Percentiles rank a stretch among this genome's conserved stretches.
phyloP scores from a whole-genome alignment of 2,888 invertebrate genomes.

The Phytoseiulus persimilis region DNA sequence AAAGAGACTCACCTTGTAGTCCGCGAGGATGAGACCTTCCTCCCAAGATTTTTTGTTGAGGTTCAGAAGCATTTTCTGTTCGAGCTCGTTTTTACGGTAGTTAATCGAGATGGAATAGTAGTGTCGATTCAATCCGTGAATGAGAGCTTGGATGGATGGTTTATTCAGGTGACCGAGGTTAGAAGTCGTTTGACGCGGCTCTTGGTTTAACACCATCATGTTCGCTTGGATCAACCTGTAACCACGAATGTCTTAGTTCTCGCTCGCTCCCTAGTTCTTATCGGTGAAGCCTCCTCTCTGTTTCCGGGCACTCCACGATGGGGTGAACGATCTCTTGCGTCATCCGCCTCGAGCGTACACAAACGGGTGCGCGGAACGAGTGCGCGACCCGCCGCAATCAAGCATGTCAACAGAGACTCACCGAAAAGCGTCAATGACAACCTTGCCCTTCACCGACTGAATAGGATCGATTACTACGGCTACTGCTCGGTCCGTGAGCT shows the following conservation, averaged over 20 bases:
- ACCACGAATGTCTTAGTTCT: slow-evolving; percentile 67
- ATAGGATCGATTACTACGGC: slow-evolving; percentile 99
- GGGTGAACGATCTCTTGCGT: not conserved
- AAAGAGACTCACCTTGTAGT: slow-evolving; percentile 56
- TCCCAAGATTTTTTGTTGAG: slow-evolving; percentile 98
- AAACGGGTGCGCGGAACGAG: not conserved
- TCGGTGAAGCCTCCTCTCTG: not conserved
- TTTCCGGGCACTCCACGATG: not conserved
- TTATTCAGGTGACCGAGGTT: slow-evolving; percentile 97
- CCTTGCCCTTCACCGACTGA: slow-evolving; percentile 88
- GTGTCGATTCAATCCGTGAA: slow-evolving; percentile 95
- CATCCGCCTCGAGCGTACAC: not conserved
- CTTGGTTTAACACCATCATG: slow-evolving; percentile 97
- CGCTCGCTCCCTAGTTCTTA: not conserved
- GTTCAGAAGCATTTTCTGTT: slow-evolving; percentile 97
- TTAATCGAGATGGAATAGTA: slow-evolving; percentile 99
- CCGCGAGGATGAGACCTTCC: slow-evolving; percentile 81
- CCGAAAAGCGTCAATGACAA: slow-evolving; percentile 39
- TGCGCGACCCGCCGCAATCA: not conserved
- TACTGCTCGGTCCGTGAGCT: slow-evolving; percentile 91
- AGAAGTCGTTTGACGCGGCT: slow-evolving; percentile 95
- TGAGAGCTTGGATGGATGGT: slow-evolving; percentile 94
- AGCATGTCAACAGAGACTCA: not conserved
- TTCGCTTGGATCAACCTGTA: slow-evolving; percentile 98
- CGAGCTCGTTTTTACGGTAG: slow-evolving; percentile 95